Evolutionary conservation across 2,113 vertebrate species (phyloP).

Genomic region (Empidonax alnorum): DNA sequence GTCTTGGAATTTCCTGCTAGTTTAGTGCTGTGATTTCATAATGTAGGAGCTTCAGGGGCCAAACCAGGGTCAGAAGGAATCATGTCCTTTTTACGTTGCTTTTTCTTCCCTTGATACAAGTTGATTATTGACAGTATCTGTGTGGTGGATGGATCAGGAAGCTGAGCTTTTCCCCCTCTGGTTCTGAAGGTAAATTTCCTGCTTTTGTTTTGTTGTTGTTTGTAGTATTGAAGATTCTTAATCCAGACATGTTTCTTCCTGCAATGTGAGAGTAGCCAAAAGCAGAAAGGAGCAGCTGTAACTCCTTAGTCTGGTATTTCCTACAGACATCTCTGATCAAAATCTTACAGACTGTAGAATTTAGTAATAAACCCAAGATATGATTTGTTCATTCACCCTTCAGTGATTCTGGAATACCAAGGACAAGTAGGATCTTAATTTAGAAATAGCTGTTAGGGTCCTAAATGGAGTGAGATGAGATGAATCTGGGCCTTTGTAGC

Average conservation of each 20-base stretch:
- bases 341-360: background rate
- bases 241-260: background rate
- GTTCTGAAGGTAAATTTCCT: background rate
- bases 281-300: background rate
- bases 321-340: background rate
- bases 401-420: background rate
- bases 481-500: accelerated
- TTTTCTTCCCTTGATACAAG: background rate
- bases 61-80: background rate
- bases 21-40: background rate
- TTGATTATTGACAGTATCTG: background rate
- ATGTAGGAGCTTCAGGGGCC: background rate
- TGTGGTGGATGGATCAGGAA: background rate
- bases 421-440: background rate
- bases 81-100: background rate
- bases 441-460: background rate
- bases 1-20: background rate
- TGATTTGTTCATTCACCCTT: background rate
- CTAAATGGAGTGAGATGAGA: background rate
- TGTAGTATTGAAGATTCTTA: background rate
- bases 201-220: background rate
- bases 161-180: background rate
- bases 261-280: background rate
- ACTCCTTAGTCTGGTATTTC: background rate
- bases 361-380: background rate